These are phyloP conservation scores for Sitodiplosis mosellana DNA, from an alignment of 1,140 invertebrate species.

Conservation along the genomic window DNA sequence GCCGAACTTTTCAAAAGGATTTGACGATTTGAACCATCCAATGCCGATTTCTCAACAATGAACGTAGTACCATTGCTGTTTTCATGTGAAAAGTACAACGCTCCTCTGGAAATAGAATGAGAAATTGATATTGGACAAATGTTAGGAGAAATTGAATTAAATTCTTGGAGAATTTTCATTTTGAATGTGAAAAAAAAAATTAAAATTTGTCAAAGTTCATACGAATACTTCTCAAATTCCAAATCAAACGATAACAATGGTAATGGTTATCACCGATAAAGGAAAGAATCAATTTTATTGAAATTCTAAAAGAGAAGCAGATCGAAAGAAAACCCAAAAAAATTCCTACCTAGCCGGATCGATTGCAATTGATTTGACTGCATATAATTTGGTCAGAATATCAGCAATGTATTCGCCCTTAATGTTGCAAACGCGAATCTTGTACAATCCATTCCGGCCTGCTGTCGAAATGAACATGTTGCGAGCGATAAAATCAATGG, in stretches of 20 bases:
- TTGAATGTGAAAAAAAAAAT: too few species aligned
- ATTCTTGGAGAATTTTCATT: too few species aligned
- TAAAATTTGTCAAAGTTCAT: too few species aligned
- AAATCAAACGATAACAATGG: too few species aligned
- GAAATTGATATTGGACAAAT: too few species aligned
- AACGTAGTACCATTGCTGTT: conserved; percentile 20
- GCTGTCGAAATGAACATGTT: conserved; percentile 46
- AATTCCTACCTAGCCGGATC: conserved; percentile 37
- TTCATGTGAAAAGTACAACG: conserved; percentile 37
- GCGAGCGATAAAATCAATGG: conserved; percentile 27
- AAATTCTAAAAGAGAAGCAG: too few species aligned
- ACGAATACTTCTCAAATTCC: too few species aligned
- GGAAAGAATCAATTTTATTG: too few species aligned
- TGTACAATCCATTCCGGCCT: conserved; percentile 17
- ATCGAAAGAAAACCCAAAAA: too few species aligned
- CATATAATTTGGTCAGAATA: conserved; percentile 19
- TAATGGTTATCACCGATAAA: too few species aligned
- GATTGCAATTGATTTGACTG: conserved; percentile 36
- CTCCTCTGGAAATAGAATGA: conserved; percentile 29
- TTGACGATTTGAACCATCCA: conserved; percentile 36
- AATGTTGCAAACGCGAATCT: conserved; percentile 38
- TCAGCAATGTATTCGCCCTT: conserved; percentile 47
- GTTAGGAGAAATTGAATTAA: too few species aligned
- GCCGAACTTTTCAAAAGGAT: conserved; percentile 14
- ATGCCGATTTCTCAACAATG: conserved; percentile 38